Conservation (phyloP, 2,113 vertebrate genomes). For the Hyaena hyaena region DNA sequence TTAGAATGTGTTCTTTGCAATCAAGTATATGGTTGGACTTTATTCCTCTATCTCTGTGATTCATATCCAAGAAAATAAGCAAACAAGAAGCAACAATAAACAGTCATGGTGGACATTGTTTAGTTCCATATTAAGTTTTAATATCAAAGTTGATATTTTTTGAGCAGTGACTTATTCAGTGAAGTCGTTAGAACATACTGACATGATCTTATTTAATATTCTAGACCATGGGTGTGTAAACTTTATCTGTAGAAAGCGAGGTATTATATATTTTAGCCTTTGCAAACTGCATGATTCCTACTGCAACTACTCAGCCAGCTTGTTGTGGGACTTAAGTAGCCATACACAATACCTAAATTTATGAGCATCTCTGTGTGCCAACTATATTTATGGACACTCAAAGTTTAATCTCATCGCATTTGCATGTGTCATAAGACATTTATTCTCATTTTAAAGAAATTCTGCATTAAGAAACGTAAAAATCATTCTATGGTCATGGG, state of each 20-base stretch:
- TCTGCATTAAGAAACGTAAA: not conserved
- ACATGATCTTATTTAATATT: not conserved
- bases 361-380: not conserved
- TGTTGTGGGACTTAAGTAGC: not conserved
- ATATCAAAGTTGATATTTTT: not conserved
- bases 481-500: not conserved
- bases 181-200: not conserved
- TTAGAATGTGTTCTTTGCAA: not conserved
- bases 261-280: not conserved
- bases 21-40: not conserved
- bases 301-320: not conserved
- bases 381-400: not conserved
- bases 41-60: not conserved
- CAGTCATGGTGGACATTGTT: not conserved
- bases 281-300: not conserved
- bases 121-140: not conserved
- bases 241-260: not conserved
- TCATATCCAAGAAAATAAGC: not conserved
- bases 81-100: not conserved
- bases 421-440: not conserved
- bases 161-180: not conserved
- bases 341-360: not conserved
- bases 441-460: not conserved
- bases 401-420: not conserved
- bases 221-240: not conserved